Conservation (phyloP, 1,140 invertebrate genomes). For the Akabosia matsudoensis region DNA sequence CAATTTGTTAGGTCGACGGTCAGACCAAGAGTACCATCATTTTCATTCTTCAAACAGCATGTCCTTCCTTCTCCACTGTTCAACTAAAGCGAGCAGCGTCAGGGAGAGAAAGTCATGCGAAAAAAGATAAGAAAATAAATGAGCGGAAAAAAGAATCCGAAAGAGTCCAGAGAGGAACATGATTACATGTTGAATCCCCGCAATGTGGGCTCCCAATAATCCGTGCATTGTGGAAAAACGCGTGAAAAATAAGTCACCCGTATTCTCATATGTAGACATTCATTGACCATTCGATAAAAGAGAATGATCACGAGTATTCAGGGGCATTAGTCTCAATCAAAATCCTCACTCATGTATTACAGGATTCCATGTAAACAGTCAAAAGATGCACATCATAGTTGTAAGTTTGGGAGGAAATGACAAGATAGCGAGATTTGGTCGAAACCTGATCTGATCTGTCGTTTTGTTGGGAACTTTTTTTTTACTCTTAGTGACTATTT, state of each 20-base stretch:
- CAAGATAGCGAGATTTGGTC: not conserved
- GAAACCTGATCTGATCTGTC: not conserved
- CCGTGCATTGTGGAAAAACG: not conserved
- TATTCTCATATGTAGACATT: not conserved
- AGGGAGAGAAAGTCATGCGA: not conserved
- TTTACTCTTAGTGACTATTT: not conserved
- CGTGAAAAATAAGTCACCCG: not conserved
- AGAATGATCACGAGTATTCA: not conserved
- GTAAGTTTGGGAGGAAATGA: not conserved
- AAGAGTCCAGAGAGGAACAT: not conserved
- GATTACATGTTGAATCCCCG: not conserved
- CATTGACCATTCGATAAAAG: too few relatives aligned
- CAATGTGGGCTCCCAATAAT: not conserved
- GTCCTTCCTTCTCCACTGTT: not conserved
- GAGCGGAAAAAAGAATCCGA: not conserved
- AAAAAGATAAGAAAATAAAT: not conserved
- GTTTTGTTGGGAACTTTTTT: not conserved
- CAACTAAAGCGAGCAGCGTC: too few relatives aligned
- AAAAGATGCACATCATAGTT: not conserved
- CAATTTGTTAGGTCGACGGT: not conserved
- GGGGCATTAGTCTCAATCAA: slow-evolving; percentile 7
- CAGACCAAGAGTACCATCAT: not conserved
- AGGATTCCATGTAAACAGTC: too few relatives aligned
- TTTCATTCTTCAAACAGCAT: not conserved
- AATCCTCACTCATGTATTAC: too few relatives aligned